Evolutionary conservation across 2,888 invertebrate genomes (phyloP).

Genomic region (Chrysolina oricalcia): DNA sequence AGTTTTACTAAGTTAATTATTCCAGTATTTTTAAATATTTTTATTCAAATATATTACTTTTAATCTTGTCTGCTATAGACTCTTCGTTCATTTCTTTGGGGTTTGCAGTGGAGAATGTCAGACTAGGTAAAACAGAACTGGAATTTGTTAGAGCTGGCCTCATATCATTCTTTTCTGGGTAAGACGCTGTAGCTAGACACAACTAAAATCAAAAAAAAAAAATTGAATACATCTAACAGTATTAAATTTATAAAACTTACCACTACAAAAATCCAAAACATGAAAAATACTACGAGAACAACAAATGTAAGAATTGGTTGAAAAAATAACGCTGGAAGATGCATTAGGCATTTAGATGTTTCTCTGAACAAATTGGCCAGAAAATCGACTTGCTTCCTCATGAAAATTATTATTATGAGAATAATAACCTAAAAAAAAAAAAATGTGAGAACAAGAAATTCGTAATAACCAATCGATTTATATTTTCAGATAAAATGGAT

Average conservation of each 20-base stretch:
- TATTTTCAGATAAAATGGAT: background rate
- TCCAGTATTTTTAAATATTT: too few species aligned
- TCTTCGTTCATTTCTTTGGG: slow-evolving; percentile 49
- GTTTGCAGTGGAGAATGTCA: slow-evolving; percentile 21
- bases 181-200: slow-evolving; percentile 89
- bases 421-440: slow-evolving; percentile 77
- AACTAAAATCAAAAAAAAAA: slow-evolving; percentile 69
- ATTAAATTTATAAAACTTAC: slow-evolving; percentile 74
- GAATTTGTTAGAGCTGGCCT: slow-evolving; percentile 47
- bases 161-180: slow-evolving; percentile 69
- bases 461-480: background rate
- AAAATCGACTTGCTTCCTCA: slow-evolving; percentile 87
- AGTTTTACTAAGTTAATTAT: too few species aligned
- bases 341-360: slow-evolving; percentile 89
- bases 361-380: slow-evolving; percentile 90
- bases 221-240: background rate
- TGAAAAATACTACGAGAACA: slow-evolving; percentile 84
- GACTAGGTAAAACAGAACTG: slow-evolving; percentile 30
- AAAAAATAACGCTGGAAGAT: slow-evolving; percentile 88
- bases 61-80: slow-evolving; percentile 59
- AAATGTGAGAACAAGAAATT: background rate
- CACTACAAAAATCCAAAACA: slow-evolving; percentile 90
- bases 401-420: slow-evolving; percentile 81
- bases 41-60: slow-evolving; percentile 54
- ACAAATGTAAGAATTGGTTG: slow-evolving; percentile 90